phyloP scores from a whole-genome alignment of 2,113 vertebrate species.

The Bungarus multicinctus region DNA sequence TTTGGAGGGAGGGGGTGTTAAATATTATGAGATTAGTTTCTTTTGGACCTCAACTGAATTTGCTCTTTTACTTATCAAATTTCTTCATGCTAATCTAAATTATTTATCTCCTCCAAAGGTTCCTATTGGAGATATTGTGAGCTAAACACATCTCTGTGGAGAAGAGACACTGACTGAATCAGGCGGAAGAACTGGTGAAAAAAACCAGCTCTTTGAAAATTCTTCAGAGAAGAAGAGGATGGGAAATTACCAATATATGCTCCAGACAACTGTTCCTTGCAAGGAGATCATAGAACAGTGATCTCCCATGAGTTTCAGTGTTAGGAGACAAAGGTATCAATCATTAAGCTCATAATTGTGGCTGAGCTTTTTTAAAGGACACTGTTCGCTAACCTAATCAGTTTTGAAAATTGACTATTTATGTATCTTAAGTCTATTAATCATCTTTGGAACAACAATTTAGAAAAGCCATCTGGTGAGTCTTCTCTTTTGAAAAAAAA shows the following conservation, averaged over 20 bases:
- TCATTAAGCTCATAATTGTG: background rate
- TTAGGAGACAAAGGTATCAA: background rate
- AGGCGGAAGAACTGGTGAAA: background rate
- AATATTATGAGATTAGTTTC: background rate
- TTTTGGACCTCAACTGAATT: background rate
- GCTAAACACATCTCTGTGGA: background rate
- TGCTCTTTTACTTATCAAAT: conserved; percentile 4
- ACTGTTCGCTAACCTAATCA: background rate
- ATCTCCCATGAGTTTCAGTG: background rate
- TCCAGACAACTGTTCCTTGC: background rate
- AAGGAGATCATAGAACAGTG: background rate
- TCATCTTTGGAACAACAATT: background rate
- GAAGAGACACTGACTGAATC: background rate
- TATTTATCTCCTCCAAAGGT: background rate
- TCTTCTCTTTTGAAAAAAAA: background rate
- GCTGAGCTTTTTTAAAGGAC: background rate
- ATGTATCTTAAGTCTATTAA: background rate
- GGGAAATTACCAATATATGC: background rate
- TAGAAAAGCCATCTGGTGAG: background rate
- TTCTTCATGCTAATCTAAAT: background rate
- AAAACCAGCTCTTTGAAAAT: background rate
- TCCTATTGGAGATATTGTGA: background rate
- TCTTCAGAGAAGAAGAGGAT: background rate
- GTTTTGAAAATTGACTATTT: background rate
- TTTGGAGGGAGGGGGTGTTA: background rate